Evolutionary conservation across 2,888 invertebrate genomes (phyloP).

Genomic region (Leucophenga maculata): DNA sequence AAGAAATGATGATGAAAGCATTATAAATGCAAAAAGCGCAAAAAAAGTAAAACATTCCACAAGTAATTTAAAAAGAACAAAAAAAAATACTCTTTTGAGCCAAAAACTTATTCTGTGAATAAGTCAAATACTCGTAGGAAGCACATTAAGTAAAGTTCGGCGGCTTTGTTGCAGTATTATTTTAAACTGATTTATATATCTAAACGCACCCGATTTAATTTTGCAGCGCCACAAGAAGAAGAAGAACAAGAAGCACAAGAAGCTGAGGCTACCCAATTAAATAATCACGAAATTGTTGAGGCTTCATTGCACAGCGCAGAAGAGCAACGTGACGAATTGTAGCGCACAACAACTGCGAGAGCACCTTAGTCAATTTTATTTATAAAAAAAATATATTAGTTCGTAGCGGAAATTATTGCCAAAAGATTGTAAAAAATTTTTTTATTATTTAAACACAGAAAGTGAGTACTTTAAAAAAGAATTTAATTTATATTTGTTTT

Average conservation of each 20-base stretch:
- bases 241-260: not conserved
- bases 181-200: not conserved
- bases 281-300: not conserved
- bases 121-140: conserved; percentile 42
- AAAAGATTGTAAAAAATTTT: conserved; percentile 27
- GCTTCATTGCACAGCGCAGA: conserved; percentile 6
- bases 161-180: conserved; percentile 2
- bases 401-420: conserved; percentile 37
- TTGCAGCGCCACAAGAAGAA: conserved; percentile 32
- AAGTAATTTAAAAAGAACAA: not conserved
- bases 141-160: conserved; percentile 18
- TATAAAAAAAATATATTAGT: conserved; percentile 28
- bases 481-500: no score
- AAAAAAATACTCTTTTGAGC: conserved; percentile 13
- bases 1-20: conserved; percentile 71
- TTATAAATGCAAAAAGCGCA: conserved; percentile 66
- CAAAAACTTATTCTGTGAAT: conserved; percentile 66
- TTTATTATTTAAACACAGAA: not conserved
- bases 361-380: conserved; percentile 43
- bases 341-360: conserved; percentile 25
- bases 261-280: not conserved
- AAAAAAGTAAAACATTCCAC: conserved; percentile 40
- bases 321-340: conserved; percentile 36
- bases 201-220: conserved; percentile 32
- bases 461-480: not conserved